A percentile compares a stretch with the other conserved stretches of the same genome.
Conservation (phyloP, 2,113 vertebrate species). For the Thunnus maccoyii region DNA sequence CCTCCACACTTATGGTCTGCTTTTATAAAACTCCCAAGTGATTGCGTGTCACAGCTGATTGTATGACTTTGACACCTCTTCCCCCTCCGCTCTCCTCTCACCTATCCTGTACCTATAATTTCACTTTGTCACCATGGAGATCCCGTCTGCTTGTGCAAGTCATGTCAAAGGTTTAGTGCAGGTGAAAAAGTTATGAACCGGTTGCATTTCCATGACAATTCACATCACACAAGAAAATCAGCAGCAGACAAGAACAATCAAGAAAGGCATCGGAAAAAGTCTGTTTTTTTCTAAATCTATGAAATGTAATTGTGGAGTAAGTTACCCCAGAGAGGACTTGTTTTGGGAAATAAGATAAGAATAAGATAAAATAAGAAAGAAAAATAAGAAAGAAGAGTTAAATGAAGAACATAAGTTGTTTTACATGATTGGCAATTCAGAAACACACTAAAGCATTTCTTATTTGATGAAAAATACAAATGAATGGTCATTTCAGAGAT, state of each 20-base stretch:
- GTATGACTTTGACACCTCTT: constrained; percentile 57
- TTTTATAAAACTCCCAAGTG: constrained; percentile 67
- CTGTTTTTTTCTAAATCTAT: constrained; percentile 8
- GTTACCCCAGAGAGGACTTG: constrained; percentile 21
- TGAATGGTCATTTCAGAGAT: constrained; percentile 3
- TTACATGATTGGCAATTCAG: constrained; percentile 8
- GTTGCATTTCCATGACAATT: constrained; percentile 47
- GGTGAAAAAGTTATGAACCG: constrained; percentile 22
- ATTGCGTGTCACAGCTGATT: constrained; percentile 77
- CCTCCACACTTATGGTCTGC: constrained; percentile 35
- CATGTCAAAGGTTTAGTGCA: constrained; percentile 50
- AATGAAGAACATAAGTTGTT: constrained; percentile 35
- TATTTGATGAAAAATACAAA: background rate
- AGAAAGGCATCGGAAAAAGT: background rate
- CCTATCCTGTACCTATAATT: constrained; percentile 59
- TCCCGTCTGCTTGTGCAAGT: constrained; percentile 40
- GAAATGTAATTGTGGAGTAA: constrained; percentile 30
- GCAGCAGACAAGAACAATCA: constrained; percentile 30
- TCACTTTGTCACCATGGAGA: constrained; percentile 67
- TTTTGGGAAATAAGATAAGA: constrained; percentile 25
- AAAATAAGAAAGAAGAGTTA: constrained; percentile 3
- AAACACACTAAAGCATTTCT: background rate
- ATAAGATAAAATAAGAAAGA: too few relatives aligned
- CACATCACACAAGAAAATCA: constrained; percentile 18
- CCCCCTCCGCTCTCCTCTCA: constrained; percentile 11